Base-by-base conservation (phyloP, 2,797 vertebrate genomes). In the Hypotaenidia okinawae region DNA sequence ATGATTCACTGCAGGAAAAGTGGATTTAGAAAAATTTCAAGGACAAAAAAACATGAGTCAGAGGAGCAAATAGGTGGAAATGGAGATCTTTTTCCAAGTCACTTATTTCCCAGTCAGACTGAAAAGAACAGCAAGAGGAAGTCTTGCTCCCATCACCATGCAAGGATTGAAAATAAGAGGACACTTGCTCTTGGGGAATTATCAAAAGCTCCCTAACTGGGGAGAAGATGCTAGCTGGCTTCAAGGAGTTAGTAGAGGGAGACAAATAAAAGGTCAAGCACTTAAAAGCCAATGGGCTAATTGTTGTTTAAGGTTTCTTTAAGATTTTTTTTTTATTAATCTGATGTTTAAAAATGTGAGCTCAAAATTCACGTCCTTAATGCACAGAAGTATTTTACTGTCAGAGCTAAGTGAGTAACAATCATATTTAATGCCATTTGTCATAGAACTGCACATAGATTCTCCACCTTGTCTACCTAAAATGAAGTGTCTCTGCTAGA, bases 1-100 rank as follows among this genome's bases (percentile, higher is more conserved):
- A 51, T 92, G 94, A 95, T 97, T 97, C 97, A 82, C 95, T 85
- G 86, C 78, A 90, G 84, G 81, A 90, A 95, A 95, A 93, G 76
- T 63, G 79, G 92, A 93, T 81, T 95, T 76, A 74, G 93, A 87
- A 96, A 87, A 91, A 67, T 87, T 97, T 96, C 52, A 66, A 92
- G 90, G 69, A 81, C 81, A 81, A 69, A 90, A 73, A 85, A 51
- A 81, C 67, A 77, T 67, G 84, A 95, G 63, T 84, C 68, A 37
- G 90, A 51, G 68, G 55, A 91, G 39, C 82, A 91, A 88, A 59
- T 23, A 27, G 62, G 87, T 4, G 45, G 87, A 92, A 97, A 95
- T 82, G 45, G 66, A 86, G 55, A 57, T 80, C 33, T 94, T 94
- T 87, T 93, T 93, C 92, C 86, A 75, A 67, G 72, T 78, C 74